These are phyloP conservation scores for Edolisoma coerulescens DNA, from an alignment of 2,113 vertebrate genomes.

Conservation along the genomic window DNA sequence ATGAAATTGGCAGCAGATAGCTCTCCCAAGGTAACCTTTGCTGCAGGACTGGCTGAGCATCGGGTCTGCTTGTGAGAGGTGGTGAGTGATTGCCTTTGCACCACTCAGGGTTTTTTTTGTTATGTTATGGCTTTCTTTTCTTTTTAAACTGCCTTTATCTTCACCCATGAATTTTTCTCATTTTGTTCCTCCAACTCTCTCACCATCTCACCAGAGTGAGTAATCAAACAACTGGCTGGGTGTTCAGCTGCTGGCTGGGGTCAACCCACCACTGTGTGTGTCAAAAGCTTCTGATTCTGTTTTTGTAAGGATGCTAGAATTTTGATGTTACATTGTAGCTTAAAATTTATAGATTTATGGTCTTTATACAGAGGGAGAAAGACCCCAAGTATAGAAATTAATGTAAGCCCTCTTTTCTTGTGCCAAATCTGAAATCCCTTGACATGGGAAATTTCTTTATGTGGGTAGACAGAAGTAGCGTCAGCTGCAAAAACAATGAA, in stretches of 20 bases:
- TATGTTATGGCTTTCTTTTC: background rate
- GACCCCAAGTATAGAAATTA: background rate
- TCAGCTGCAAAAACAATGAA: constrained; percentile 40
- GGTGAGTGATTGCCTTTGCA: background rate
- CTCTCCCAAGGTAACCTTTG: background rate
- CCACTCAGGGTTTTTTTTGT: background rate
- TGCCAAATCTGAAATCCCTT: background rate
- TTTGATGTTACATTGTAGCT: background rate
- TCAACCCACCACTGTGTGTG: background rate
- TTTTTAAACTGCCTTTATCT: background rate
- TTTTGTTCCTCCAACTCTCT: background rate
- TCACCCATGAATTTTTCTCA: background rate
- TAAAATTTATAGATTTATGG: background rate
- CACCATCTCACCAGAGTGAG: background rate
- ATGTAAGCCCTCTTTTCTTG: background rate
- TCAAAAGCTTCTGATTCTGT: background rate
- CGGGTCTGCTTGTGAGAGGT: rapidly evolving
- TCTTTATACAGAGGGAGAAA: background rate
- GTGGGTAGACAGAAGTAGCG: background rate
- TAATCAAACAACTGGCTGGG: background rate
- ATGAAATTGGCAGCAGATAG: background rate
- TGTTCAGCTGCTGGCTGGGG: background rate
- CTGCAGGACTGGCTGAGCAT: background rate
- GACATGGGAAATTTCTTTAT: background rate
- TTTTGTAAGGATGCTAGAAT: background rate